Evolutionary conservation across 2,113 vertebrate species (phyloP).

Genomic region (Phylloscopus trochilus): DNA sequence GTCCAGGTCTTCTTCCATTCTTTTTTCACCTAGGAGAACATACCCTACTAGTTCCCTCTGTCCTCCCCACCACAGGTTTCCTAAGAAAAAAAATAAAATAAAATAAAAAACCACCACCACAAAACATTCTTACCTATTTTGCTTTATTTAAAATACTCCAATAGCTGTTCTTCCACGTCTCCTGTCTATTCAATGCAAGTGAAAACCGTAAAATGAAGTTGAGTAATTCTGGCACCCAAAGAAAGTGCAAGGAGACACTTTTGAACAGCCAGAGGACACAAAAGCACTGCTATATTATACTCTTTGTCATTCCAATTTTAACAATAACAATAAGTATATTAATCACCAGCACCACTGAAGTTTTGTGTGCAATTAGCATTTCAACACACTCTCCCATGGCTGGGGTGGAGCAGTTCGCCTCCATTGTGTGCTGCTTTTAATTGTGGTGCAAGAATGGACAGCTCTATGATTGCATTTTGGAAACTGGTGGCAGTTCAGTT

Average conservation of each 20-base stretch:
- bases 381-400: slow-evolving; percentile 39
- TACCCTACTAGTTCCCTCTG: background rate
- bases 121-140: slow-evolving; percentile 26
- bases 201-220: slow-evolving; percentile 69
- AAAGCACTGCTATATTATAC: slow-evolving; percentile 54
- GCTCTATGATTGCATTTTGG: slow-evolving; percentile 31
- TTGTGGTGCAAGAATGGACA: slow-evolving; percentile 36
- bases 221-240: slow-evolving; percentile 73
- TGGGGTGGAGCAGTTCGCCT: slow-evolving; percentile 27
- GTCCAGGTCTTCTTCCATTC: background rate
- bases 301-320: slow-evolving; percentile 74
- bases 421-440: slow-evolving; percentile 47
- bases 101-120: too few species aligned
- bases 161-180: slow-evolving; percentile 55
- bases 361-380: slow-evolving; percentile 66
- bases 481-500: slow-evolving; percentile 47
- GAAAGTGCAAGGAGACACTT: slow-evolving; percentile 64
- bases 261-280: slow-evolving; percentile 70
- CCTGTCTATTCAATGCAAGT: slow-evolving; percentile 70
- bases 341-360: slow-evolving; percentile 59
- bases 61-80: background rate
- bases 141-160: slow-evolving; percentile 35
- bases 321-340: slow-evolving; percentile 67
- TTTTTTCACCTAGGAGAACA: background rate
- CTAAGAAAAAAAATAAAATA: too few species aligned